Evolutionary conservation across 2,113 vertebrate species (phyloP).

Genomic region (Eudyptes chrysolophus): DNA sequence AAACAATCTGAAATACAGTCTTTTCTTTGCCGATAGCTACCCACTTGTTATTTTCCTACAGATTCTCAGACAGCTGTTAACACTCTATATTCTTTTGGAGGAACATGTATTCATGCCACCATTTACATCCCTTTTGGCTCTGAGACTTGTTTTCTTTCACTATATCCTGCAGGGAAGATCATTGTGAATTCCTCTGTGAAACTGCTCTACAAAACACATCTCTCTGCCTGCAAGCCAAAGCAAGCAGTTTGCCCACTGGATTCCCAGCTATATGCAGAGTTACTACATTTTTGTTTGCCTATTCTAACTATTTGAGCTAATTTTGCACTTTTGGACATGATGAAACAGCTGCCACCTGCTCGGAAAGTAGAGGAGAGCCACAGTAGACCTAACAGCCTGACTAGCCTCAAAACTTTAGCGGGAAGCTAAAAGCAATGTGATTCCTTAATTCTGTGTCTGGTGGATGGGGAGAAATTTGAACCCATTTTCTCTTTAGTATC

Average conservation of each 20-base stretch:
- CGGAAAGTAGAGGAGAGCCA: neutral
- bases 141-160: neutral
- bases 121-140: neutral
- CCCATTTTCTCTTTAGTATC: neutral
- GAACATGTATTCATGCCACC: neutral
- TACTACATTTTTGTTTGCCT: neutral
- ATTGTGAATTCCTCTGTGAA: neutral
- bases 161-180: neutral
- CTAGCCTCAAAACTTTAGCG: neutral
- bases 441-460: neutral
- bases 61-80: conserved; percentile 4
- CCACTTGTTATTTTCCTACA: neutral
- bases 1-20: neutral
- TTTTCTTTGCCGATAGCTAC: neutral
- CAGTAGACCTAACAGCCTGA: neutral
- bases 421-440: neutral
- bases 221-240: neutral
- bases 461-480: neutral
- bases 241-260: conserved; percentile 5
- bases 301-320: neutral
- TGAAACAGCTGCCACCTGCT: conserved; percentile 17
- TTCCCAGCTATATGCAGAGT: conserved; percentile 4
- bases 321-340: neutral
- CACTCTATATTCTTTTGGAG: neutral
- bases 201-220: neutral